These are phyloP conservation scores for Eptesicus fuscus DNA, from an alignment of 2,113 vertebrate species.

Conservation along the genomic window DNA sequence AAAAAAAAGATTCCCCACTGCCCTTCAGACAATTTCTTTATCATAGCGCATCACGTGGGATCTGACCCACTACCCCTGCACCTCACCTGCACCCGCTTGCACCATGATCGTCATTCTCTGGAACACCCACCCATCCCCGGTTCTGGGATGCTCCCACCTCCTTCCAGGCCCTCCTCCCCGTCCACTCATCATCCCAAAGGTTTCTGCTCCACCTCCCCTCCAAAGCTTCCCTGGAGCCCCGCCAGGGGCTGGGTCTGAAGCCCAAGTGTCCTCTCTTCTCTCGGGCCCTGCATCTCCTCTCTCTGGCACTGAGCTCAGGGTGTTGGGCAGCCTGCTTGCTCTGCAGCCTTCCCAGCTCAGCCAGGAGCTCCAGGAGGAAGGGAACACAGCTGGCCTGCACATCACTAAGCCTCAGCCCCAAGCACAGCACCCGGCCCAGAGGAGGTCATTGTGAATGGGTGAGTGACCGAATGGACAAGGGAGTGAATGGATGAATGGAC, in stretches of 20 bases:
- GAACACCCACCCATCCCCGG: not conserved
- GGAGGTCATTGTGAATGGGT: not conserved
- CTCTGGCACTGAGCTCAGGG: not conserved
- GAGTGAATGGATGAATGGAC: not conserved
- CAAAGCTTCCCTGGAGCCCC: not conserved
- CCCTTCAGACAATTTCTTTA: not conserved
- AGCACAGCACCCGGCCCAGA: not conserved
- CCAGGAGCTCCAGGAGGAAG: not conserved
- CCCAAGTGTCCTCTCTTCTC: not conserved
- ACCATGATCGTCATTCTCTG: not conserved
- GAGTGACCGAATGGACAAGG: not conserved
- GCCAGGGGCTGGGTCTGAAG: not conserved
- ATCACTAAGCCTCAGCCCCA: not conserved
- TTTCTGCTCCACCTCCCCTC: not conserved
- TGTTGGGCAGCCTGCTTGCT: not conserved
- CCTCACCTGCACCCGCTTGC: not conserved
- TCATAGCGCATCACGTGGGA: rapidly evolving
- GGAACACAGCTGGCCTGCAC: not conserved
- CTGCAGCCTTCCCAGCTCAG: not conserved
- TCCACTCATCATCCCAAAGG: not conserved
- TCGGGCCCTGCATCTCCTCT: not conserved
- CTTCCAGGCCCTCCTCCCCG: not conserved
- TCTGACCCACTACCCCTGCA: not conserved
- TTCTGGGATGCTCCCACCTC: not conserved
- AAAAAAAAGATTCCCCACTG: not conserved